Percentiles rank a stretch among this genome's conserved stretches.
These are phyloP conservation scores for Carduelis carduelis DNA, from an alignment of 2,797 vertebrate species.

Conservation along the genomic window DNA sequence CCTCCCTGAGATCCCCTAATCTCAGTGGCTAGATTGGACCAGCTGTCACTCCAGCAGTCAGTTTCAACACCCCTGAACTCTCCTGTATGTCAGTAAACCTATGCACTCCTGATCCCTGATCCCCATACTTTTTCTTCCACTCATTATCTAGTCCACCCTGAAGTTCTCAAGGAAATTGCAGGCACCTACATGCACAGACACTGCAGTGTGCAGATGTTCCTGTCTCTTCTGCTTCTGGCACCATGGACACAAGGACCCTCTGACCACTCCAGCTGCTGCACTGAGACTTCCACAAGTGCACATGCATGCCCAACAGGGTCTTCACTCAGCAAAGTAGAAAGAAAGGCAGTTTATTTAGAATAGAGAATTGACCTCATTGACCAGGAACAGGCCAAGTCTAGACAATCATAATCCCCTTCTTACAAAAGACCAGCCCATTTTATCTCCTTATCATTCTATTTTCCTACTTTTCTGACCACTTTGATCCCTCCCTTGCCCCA, in stretches of 20 bases:
- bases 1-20: neutral
- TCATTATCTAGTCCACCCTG: neutral
- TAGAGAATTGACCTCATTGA: neutral
- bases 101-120: neutral
- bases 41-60: neutral
- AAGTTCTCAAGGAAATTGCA: neutral
- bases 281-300: neutral
- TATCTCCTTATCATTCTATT: neutral
- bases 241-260: neutral
- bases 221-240: neutral
- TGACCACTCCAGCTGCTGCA: neutral
- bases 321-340: neutral
- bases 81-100: neutral
- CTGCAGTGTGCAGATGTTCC: neutral
- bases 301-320: rapidly evolving
- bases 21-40: neutral
- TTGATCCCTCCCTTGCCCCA: neutral
- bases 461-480: neutral
- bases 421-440: neutral
- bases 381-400: neutral
- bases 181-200: rapidly evolving
- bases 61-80: neutral
- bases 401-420: neutral
- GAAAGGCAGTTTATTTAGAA: neutral
- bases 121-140: neutral